Evolutionary conservation across 2,888 invertebrate genomes (phyloP), one percentile per base, ranked within the genome.

Genomic region (Scaptomyza reducta): DNA sequence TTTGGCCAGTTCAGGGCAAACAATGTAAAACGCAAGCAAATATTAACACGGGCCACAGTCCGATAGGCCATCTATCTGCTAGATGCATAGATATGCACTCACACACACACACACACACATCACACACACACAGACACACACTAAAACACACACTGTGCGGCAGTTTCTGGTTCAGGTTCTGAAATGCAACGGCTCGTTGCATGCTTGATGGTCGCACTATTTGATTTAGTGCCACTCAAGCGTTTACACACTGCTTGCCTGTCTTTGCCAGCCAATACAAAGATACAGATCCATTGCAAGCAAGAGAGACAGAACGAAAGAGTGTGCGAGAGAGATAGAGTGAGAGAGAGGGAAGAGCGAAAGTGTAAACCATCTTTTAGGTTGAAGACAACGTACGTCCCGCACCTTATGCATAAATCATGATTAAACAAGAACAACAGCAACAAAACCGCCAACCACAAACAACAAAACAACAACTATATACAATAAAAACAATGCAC

Each of bases 11-110:
- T 27, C 27, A 7, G 63, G 46, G 66, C 78, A 81, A 79, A 81
- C 80, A 81, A 79, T 82, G 87, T 86, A 86, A 82, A 86, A 81
- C 86, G 83, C 87, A 77, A 72, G 79, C 84, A 86, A 81, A 86
- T 86, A 81, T 86, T 86, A 81, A 81, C 87, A 81, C 79, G 74
- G 63, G 57, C 62, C 62, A 63, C 64, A 77, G 65, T 53, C 73
- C 73, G 69, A 75, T 73, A 75, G 77, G 77, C 77, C 69, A 75
- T 77, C 68, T 56, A 77, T 72, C 68, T 70, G 58, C 68, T 70
- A 67, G 45, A 56, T 44, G 22, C 50, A 46, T 31, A 50, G 18
- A 31, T 38, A 56, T 18, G 40, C 40, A 6, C 54, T 29, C 50
- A 47, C 60, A 18, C 42, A 22, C 51, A 53, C 50, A n/a, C 27